Base-by-base conservation (phyloP, 2,113 vertebrate genomes). In the Furnarius figulus region DNA sequence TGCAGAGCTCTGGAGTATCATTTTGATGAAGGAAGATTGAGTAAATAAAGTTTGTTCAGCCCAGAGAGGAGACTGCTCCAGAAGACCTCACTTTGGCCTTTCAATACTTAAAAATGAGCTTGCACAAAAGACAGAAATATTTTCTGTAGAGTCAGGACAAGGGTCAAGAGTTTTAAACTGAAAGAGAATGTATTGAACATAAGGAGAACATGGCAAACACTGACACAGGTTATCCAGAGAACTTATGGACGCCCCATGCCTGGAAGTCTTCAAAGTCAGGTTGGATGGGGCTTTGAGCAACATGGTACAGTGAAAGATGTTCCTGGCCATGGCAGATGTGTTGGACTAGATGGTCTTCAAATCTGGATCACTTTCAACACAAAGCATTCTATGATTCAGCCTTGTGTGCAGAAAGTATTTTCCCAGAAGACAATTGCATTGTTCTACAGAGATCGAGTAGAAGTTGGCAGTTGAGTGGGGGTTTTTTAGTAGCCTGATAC, bases 191-290 rank as follows among this genome's bases (percentile, higher is more conserved):
- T 3, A 52, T 13, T 44, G 35, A 52, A 2, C 42, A 28, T 44
- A 50, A 44, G 27, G 17, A 35, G 44, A 37, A 10, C 7, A 18
- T 31, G 8, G 24, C 23, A 30, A 31, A 89, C 19, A 63, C 2
- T 58, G 33, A 4, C 15, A 46, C 2, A 42, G 4, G 4, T 12
- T 71, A 22, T 6, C n/a, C 21, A 7, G 22, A 65, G 49, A 40
- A 46, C 9, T 2, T 87, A 15, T 42, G 28, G 37, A 74, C 44
- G 40, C 0, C 3, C 7, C 6, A 17, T 1, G 6, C 2, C 0
- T 33, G 13, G 5, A 66, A 35, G 6, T 31, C 15, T 46, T 62
- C 53, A 35, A 44, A 33, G 22, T 20, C 22, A 37, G 17, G 14
- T 8, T 63, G n/a, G 10, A 62, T 19, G 8, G 37, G 24, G 9